Percentiles rank a stretch among this genome's conserved stretches.
phyloP scores from a whole-genome alignment of 1,140 invertebrate species.

The Drosophila setifemur region DNA sequence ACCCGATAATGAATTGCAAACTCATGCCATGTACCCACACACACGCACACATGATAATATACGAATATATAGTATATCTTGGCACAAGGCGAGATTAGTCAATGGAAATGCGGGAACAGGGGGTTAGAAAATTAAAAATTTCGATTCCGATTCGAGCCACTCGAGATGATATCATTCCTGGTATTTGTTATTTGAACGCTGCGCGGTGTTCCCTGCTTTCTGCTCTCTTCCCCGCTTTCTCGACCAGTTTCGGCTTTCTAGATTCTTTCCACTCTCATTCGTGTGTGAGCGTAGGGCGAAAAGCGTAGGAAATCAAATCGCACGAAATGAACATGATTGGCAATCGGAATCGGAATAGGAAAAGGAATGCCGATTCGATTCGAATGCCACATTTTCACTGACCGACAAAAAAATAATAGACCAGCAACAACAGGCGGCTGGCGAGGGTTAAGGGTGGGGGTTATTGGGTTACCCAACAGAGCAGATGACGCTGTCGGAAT shows the following conservation, averaged over 20 bases:
- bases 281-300: neutral
- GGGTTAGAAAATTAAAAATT: neutral
- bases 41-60: neutral
- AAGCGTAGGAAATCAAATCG: neutral
- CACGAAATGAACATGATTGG: neutral
- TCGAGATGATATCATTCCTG: constrained; percentile 25
- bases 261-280: neutral
- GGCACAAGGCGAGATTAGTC: constrained; percentile 4
- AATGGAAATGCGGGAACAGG: neutral
- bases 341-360: constrained; percentile 11
- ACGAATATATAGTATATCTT: constrained; percentile 2
- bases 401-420: neutral
- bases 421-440: neutral
- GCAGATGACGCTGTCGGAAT: neutral
- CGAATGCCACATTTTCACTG: constrained; percentile 7
- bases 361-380: too few species aligned
- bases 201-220: neutral
- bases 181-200: constrained; percentile 1
- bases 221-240: neutral
- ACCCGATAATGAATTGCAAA: constrained; percentile 43
- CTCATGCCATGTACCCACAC: constrained; percentile 21
- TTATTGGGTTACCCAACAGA: constrained; percentile 6
- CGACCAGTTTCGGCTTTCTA: neutral
- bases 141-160: neutral
- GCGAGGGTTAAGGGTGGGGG: neutral